Evolutionary conservation across 1,140 invertebrate genomes (phyloP).

Genomic region (Zaprionus capensis): DNA sequence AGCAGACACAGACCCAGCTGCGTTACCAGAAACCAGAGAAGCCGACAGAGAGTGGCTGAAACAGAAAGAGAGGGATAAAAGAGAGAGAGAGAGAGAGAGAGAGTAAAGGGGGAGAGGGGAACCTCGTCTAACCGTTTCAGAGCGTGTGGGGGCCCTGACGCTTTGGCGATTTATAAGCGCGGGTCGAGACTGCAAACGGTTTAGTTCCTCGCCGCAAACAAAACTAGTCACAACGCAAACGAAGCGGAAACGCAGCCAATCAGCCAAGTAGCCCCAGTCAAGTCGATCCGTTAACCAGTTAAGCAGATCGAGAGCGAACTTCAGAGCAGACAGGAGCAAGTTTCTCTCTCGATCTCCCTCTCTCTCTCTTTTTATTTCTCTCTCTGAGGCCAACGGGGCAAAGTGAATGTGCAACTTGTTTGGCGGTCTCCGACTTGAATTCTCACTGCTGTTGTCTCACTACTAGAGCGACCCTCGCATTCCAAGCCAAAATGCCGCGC

Average conservation of each 20-base stretch:
- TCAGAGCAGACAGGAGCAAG: constrained; percentile 60
- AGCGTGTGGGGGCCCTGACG: constrained; percentile 7
- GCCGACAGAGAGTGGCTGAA: constrained; percentile 3
- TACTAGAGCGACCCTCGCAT: constrained; percentile 46
- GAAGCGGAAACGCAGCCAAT: constrained; percentile 56
- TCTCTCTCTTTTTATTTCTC: neutral
- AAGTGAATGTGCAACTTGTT: constrained; percentile 69
- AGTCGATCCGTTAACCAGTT: constrained; percentile 54
- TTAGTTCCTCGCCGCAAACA: constrained; percentile 83
- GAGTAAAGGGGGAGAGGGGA: constrained; percentile 9
- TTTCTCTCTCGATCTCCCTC: constrained; percentile 23
- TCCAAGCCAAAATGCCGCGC: constrained; percentile 54
- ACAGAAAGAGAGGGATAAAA: neutral
- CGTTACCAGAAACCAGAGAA: constrained; percentile 22
- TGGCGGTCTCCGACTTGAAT: constrained; percentile 34
- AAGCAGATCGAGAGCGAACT: constrained; percentile 26
- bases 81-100: neutral
- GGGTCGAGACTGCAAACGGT: constrained; percentile 71
- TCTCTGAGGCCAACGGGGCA: constrained; percentile 51
- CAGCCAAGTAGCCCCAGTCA: constrained; percentile 10
- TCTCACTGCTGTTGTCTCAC: constrained; percentile 34
- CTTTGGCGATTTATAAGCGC: constrained; percentile 63
- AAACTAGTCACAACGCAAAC: constrained; percentile 77
- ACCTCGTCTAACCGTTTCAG: constrained; percentile 51
- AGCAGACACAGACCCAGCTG: constrained; percentile 22